These are phyloP conservation scores for Chionis minor DNA, from an alignment of 2,113 vertebrate species.

Conservation along the genomic window DNA sequence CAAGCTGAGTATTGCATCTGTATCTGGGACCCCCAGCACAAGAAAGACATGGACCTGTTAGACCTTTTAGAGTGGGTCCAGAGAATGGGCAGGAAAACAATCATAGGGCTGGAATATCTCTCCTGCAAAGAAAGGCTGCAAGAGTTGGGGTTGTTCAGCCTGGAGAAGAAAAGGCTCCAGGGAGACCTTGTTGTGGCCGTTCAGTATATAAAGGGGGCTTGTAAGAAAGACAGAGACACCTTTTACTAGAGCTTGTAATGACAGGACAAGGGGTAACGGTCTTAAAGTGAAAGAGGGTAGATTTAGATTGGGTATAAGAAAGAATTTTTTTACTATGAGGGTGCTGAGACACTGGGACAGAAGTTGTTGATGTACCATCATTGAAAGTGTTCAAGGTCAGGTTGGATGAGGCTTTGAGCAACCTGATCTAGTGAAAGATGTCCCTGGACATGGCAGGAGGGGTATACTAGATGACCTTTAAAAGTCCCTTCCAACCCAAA, in stretches of 20 bases:
- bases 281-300: not conserved
- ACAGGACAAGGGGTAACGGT: not conserved
- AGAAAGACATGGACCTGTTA: not conserved
- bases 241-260: not conserved
- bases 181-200: not conserved
- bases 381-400: not conserved
- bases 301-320: not conserved
- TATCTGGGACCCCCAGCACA: not conserved
- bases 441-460: not conserved
- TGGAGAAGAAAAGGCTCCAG: not conserved
- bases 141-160: not conserved
- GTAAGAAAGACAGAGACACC: not conserved
- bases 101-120: not conserved
- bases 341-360: not conserved
- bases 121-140: not conserved
- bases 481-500: not conserved
- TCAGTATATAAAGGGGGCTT: not conserved
- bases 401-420: not conserved
- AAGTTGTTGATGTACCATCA: not conserved
- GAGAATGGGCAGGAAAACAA: not conserved
- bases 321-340: not conserved
- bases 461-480: not conserved
- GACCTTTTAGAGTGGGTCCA: not conserved
- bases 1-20: not conserved
- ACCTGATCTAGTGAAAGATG: not conserved